phyloP scores from a whole-genome alignment of 1,140 invertebrate genomes.

The Neuroterus valhalla region DNA sequence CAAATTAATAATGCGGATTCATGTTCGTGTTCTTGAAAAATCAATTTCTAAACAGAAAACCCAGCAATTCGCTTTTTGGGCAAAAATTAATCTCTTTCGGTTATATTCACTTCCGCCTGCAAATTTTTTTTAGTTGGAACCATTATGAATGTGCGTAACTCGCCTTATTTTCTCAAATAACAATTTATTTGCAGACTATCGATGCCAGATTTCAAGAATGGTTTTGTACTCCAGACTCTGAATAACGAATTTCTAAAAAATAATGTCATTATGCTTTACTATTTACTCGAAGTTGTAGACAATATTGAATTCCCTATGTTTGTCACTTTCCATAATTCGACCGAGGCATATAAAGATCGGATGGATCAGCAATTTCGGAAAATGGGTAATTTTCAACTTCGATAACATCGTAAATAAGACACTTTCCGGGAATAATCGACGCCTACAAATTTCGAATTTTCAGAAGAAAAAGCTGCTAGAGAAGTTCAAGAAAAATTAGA shows the following conservation, averaged over 20 bases:
- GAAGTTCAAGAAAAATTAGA: slow-evolving; percentile 21
- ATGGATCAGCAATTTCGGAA: neutral
- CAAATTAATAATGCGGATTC: too few species aligned
- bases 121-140: too few species aligned
- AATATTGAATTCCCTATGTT: slow-evolving; percentile 51
- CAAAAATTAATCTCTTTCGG: too few species aligned
- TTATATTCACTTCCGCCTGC: too few species aligned
- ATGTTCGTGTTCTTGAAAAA: too few species aligned
- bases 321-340: slow-evolving; percentile 58
- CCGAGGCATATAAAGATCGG: slow-evolving; percentile 39
- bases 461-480: slow-evolving; percentile 13
- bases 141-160: too few species aligned
- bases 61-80: too few species aligned
- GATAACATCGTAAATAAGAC: too few species aligned
- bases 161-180: too few species aligned
- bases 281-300: slow-evolving; percentile 49
- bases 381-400: slow-evolving; percentile 4
- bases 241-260: slow-evolving; percentile 54
- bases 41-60: too few species aligned
- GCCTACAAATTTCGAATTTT: neutral
- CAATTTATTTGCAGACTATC: slow-evolving; percentile 51
- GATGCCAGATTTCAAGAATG: slow-evolving; percentile 48
- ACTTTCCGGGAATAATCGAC: too few species aligned
- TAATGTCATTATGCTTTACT: slow-evolving; percentile 39
- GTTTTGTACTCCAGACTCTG: slow-evolving; percentile 62